These are phyloP conservation scores for Coregonus suidteri DNA, from an alignment of 2,797 vertebrate species.

Conservation along the genomic window DNA sequence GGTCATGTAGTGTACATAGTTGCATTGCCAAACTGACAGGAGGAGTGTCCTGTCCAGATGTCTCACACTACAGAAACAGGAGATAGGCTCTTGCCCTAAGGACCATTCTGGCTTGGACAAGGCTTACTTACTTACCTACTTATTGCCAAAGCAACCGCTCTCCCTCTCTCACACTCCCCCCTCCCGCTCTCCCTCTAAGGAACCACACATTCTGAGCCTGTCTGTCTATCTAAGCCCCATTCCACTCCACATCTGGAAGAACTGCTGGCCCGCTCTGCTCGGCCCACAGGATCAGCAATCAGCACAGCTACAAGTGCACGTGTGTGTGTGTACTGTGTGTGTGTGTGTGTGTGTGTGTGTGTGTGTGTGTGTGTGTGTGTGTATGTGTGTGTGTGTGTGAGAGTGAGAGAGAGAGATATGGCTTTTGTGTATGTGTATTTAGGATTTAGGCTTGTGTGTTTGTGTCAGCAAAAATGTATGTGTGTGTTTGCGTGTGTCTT, in stretches of 20 bases:
- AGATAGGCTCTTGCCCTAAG: too few species aligned
- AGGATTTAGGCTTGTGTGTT: too few species aligned
- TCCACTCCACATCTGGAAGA: conserved; percentile 11
- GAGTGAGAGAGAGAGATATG: too few species aligned
- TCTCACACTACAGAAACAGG: neutral
- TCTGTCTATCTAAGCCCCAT: neutral
- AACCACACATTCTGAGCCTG: conserved; percentile 10
- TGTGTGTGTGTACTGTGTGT: neutral
- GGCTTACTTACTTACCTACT: too few species aligned
- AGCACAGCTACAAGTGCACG: neutral
- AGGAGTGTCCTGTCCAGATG: too few species aligned
- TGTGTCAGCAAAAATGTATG: too few species aligned
- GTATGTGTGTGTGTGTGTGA: neutral
- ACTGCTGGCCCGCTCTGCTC: conserved; percentile 1
- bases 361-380: neutral
- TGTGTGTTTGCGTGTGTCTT: conserved; percentile 13
- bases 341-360: too few species aligned
- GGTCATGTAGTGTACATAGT: neutral
- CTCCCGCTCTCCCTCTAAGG: neutral
- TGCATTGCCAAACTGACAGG: neutral
- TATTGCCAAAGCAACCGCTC: too few species aligned
- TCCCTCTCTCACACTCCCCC: neutral
- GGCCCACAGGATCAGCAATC: conserved; percentile 10
- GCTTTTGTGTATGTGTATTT: too few species aligned
- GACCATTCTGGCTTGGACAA: too few species aligned